phyloP scores from a whole-genome alignment of 2,113 vertebrate genomes.

The Pluvialis apricaria region DNA sequence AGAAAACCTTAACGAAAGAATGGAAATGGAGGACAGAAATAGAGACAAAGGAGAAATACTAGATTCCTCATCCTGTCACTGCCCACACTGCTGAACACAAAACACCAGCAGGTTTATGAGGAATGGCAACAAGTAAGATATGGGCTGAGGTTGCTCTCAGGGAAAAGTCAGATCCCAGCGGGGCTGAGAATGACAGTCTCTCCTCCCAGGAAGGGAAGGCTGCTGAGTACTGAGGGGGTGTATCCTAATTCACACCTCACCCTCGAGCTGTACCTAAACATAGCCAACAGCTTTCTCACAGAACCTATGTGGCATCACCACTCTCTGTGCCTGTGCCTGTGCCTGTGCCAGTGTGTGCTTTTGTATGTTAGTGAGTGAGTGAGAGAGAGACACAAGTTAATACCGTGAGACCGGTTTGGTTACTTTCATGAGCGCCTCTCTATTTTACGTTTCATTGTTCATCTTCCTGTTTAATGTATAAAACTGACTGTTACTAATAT shows the following conservation, averaged over 20 bases:
- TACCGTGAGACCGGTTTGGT: neutral
- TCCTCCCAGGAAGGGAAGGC: neutral
- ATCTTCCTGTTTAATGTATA: neutral
- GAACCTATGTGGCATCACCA: neutral
- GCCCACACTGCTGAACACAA: neutral
- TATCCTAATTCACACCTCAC: neutral
- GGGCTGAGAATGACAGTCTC: neutral
- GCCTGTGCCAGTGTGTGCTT: too few species aligned
- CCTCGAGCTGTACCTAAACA: neutral
- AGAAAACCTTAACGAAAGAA: neutral
- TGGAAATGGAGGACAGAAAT: neutral
- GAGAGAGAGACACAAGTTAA: neutral
- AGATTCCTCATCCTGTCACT: neutral
- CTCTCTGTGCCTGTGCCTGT: neutral
- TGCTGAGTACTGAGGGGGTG: too few species aligned
- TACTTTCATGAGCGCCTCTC: accelerated
- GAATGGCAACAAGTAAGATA: neutral
- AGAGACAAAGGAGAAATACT: neutral
- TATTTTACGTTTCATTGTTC: neutral
- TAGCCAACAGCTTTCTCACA: neutral
- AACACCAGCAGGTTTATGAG: neutral
- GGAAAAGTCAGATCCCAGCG: neutral
- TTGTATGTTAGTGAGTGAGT: neutral
- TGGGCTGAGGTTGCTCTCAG: neutral
- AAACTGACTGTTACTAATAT: conserved; percentile 72